phyloP scores from a whole-genome alignment of 1,140 invertebrate genomes.

The Metaphire vulgaris region DNA sequence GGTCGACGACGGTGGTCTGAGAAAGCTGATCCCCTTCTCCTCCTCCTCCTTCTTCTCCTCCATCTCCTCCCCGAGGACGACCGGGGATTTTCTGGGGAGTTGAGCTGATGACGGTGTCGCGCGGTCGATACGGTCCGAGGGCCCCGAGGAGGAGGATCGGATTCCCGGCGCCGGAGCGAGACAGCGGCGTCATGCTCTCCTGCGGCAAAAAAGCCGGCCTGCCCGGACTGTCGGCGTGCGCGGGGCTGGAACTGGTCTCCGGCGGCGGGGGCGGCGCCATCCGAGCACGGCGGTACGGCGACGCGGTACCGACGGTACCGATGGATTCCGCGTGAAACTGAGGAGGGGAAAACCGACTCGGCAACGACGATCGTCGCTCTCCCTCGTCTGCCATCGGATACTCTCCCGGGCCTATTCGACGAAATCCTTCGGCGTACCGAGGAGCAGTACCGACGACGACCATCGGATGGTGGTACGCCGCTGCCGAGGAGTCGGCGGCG shows the following conservation, averaged over 20 bases:
- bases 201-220: background rate
- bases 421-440: background rate
- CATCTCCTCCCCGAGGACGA: background rate
- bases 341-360: background rate
- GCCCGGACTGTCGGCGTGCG: background rate
- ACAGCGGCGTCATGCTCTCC: background rate
- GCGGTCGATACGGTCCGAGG: background rate
- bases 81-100: background rate
- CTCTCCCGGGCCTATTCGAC: background rate
- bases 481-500: no score
- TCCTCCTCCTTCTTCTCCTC: background rate
- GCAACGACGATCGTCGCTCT: background rate
- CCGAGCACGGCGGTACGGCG: background rate
- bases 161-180: background rate
- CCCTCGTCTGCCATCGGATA: background rate
- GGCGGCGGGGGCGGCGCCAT: no score
- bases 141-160: background rate
- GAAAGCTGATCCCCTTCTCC: no score
- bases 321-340: background rate
- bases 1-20: no score
- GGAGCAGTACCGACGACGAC: background rate
- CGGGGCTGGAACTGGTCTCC: background rate
- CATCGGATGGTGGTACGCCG: background rate
- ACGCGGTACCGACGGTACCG: no score
- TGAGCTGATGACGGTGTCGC: background rate